Evolutionary conservation across 2,888 invertebrate genomes (phyloP).

Genomic region (Melitaea athalia): DNA sequence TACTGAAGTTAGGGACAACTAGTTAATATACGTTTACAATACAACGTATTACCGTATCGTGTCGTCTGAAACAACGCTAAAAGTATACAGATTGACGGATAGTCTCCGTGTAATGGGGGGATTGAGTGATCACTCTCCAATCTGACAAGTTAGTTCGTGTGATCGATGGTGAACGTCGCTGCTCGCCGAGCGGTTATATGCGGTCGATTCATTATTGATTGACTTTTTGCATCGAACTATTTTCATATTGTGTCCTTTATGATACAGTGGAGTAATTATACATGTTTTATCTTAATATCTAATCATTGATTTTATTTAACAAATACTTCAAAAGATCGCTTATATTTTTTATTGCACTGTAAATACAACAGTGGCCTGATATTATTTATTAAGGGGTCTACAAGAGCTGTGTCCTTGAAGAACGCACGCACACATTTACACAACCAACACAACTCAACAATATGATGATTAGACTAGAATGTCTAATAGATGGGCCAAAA

Average conservation of each 20-base stretch:
- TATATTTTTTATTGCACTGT: too few relatives aligned
- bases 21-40: background rate
- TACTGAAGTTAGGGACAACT: background rate
- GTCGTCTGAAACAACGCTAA: constrained; percentile 45
- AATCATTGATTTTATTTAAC: background rate
- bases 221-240: constrained; percentile 50
- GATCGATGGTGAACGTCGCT: constrained; percentile 62
- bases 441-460: too few relatives aligned
- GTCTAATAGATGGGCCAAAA: too few relatives aligned
- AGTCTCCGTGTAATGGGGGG: constrained; percentile 71
- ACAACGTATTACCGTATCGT: constrained; percentile 27
- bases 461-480: too few relatives aligned
- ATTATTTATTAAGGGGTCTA: too few relatives aligned
- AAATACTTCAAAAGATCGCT: too few relatives aligned
- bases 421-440: too few relatives aligned
- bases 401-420: too few relatives aligned
- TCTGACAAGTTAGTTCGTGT: constrained; percentile 78
- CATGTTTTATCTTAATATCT: background rate
- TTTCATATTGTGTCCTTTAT: constrained; percentile 20
- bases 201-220: constrained; percentile 61
- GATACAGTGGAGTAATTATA: background rate
- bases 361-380: too few relatives aligned
- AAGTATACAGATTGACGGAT: constrained; percentile 65
- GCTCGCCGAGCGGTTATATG: constrained; percentile 45
- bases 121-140: constrained; percentile 78